These are phyloP conservation scores for Lates calcarifer DNA, from an alignment of 2,113 vertebrate species.

Conservation along the genomic window DNA sequence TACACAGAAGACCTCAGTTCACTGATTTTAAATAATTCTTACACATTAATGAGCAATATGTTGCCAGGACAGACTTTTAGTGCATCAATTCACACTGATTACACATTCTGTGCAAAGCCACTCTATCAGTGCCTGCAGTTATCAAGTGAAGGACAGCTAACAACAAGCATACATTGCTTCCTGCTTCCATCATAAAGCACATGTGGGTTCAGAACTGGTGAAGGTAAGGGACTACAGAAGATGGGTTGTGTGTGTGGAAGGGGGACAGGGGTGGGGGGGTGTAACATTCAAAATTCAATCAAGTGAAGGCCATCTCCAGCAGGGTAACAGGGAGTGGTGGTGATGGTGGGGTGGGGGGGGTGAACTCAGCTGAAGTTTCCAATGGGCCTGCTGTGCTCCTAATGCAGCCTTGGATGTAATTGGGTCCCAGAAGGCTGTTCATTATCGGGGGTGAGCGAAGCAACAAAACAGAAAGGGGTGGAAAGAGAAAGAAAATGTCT, in stretches of 20 bases:
- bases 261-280: slow-evolving; percentile 21
- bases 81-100: slow-evolving; percentile 7
- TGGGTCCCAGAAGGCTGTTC: slow-evolving; percentile 88
- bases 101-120: slow-evolving; percentile 42
- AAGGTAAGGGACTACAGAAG: slow-evolving; percentile 62
- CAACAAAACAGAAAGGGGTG: slow-evolving; percentile 78
- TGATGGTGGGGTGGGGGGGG: slow-evolving; percentile 57
- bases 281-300: slow-evolving; percentile 83
- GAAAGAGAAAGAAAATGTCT: slow-evolving; percentile 74
- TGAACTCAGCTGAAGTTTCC: slow-evolving; percentile 83
- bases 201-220: slow-evolving; percentile 66
- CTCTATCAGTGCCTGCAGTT: slow-evolving; percentile 51
- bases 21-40: slow-evolving; percentile 7
- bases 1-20: slow-evolving; percentile 23
- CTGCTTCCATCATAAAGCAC: slow-evolving; percentile 70
- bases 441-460: slow-evolving; percentile 81
- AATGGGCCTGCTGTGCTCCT: slow-evolving; percentile 80
- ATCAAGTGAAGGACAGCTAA: slow-evolving; percentile 68
- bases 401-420: slow-evolving; percentile 87
- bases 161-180: slow-evolving; percentile 63
- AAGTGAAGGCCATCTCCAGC: slow-evolving; percentile 81
- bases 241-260: slow-evolving; percentile 16
- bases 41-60: neutral
- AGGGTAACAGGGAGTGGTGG: slow-evolving; percentile 64
- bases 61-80: slow-evolving; percentile 34